Evolutionary conservation across 53 echinoderm and acorn worm species (phyloP).

Genomic region (Echinarachnius parma): DNA sequence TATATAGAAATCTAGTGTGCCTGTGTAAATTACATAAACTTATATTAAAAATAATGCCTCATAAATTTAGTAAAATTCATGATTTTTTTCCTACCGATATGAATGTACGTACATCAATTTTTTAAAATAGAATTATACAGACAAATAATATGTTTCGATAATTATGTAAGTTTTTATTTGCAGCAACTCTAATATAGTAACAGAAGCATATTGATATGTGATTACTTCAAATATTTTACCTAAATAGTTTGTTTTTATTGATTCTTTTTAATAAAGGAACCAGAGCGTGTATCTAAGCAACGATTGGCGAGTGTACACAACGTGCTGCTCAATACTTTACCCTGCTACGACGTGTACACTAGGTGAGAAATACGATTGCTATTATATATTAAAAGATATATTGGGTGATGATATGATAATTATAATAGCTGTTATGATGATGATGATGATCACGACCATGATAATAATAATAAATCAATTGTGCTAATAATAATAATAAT

Average conservation of each 20-base stretch:
- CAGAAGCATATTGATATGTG: too few species aligned
- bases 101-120: too few species aligned
- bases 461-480: not conserved
- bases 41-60: too few species aligned
- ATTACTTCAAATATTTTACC: too few species aligned
- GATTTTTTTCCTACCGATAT: too few species aligned
- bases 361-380: constrained; percentile 3
- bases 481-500: not conserved
- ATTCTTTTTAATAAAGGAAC: constrained; percentile 1
- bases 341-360: not conserved
- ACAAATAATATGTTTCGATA: too few species aligned
- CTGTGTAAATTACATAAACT: too few species aligned
- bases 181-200: too few species aligned
- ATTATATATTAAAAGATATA: not conserved
- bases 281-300: constrained; percentile 23
- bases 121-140: too few species aligned
- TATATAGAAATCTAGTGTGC: too few species aligned
- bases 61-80: too few species aligned
- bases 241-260: not conserved
- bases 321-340: constrained; percentile 14
- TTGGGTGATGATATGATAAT: not conserved
- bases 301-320: constrained; percentile 4
- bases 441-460: not conserved
- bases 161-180: too few species aligned
- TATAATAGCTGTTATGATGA: not conserved